Evolutionary conservation across 53 echinoderm and acorn worm species (phyloP).

Genomic region (Luidia sarsii): DNA sequence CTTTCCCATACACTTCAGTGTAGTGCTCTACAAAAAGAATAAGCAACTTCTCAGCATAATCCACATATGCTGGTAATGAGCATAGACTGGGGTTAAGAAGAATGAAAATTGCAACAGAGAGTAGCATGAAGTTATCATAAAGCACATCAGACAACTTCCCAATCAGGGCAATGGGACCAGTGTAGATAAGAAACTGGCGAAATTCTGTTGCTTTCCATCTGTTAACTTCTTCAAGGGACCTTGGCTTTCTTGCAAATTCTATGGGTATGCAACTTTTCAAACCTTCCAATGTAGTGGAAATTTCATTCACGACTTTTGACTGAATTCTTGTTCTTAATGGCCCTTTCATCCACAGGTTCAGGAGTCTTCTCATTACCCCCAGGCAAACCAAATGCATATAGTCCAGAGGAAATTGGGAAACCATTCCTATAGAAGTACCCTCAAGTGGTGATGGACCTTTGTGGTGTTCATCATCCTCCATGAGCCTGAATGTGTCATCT

Average conservation of each 20-base stretch:
- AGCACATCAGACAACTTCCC: conserved; percentile 5
- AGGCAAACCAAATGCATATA: no score
- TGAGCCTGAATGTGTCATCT: not conserved
- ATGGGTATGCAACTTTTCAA: not conserved
- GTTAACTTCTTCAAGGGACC: conserved; percentile 32
- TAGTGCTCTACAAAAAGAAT: conserved; percentile 22
- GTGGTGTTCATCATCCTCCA: conserved; percentile 43
- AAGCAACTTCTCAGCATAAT: conserved; percentile 20
- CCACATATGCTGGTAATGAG: not conserved
- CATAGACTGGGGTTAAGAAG: no score
- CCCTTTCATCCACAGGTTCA: conserved; percentile 5
- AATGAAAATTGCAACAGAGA: not conserved
- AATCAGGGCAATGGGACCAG: conserved; percentile 34
- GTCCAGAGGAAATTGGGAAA: conserved; percentile 28
- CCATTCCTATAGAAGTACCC: conserved; percentile 4
- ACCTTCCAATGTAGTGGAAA: not conserved
- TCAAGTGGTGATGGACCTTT: conserved; percentile 19
- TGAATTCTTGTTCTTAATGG: not conserved
- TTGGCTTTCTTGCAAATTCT: conserved; percentile 49
- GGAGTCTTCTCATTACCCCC: conserved; percentile 15
- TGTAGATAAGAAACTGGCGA: conserved; percentile 49
- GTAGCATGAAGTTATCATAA: conserved; percentile 35
- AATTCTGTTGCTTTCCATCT: conserved; percentile 62
- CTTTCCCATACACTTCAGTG: conserved; percentile 43
- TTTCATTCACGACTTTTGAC: not conserved